Evolutionary conservation across 2,888 invertebrate species (phyloP).

Genomic region (Hypomecis atomaria): DNA sequence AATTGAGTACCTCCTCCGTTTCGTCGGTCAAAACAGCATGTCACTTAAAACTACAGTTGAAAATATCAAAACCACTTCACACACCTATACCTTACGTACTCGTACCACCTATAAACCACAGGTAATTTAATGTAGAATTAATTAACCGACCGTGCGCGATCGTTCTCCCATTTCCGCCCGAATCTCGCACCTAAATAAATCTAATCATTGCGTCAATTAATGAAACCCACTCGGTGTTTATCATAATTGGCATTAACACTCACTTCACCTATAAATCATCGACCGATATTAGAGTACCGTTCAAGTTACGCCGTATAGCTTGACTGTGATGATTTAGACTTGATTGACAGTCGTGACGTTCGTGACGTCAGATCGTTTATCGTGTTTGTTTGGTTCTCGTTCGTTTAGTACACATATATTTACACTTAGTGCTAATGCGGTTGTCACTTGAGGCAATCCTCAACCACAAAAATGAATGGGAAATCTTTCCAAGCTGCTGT

Average conservation of each 20-base stretch:
- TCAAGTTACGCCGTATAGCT: slow-evolving; percentile 27
- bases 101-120: background rate
- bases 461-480: too few species aligned
- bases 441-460: too few species aligned
- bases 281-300: slow-evolving; percentile 39
- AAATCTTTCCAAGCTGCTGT: too few species aligned
- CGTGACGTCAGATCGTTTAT: too few species aligned
- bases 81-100: background rate
- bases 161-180: slow-evolving; percentile 26
- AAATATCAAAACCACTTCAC: too few species aligned
- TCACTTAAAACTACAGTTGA: too few species aligned
- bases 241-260: slow-evolving; percentile 43
- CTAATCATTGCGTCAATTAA: slow-evolving; percentile 38
- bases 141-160: slow-evolving; percentile 19
- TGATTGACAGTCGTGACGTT: too few species aligned
- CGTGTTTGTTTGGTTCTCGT: too few species aligned
- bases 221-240: slow-evolving; percentile 38
- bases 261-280: slow-evolving; percentile 43
- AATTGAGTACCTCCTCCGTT: too few species aligned
- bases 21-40: too few species aligned
- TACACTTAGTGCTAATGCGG: too few species aligned
- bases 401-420: too few species aligned
- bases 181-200: slow-evolving; percentile 37
- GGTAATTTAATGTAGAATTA: slow-evolving; percentile 5
- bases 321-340: slow-evolving; percentile 7